Evolutionary conservation across 1,140 invertebrate species (phyloP).

Genomic region (Hycleus phaleratus): DNA sequence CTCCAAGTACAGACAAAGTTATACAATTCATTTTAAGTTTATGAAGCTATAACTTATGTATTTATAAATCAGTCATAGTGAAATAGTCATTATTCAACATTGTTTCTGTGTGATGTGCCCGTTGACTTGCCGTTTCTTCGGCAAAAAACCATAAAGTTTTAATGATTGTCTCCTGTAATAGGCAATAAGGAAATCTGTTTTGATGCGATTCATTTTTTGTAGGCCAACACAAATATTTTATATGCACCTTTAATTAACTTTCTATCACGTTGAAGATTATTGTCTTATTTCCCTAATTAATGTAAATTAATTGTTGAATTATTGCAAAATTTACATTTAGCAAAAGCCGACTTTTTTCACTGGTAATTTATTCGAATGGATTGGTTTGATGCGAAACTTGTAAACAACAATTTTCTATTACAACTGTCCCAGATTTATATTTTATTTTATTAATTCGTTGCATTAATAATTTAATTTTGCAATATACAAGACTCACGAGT

Average conservation of each 20-base stretch:
- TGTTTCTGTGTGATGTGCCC: conserved; percentile 31
- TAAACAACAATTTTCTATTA: conserved; percentile 2
- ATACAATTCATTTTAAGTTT: conserved; percentile 28
- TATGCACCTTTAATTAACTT: conserved; percentile 1
- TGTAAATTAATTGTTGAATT: too few relatives aligned
- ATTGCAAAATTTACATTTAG: too few relatives aligned
- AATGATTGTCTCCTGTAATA: conserved; percentile 5
- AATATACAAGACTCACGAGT: too few relatives aligned
- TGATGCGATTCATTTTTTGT: background rate
- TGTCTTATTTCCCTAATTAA: conserved; percentile 1
- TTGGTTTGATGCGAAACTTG: too few relatives aligned
- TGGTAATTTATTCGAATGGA: too few relatives aligned
- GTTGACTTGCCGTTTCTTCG: conserved; percentile 17
- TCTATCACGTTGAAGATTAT: conserved; percentile 4
- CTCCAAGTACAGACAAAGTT: conserved; percentile 22
- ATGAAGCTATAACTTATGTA: conserved; percentile 27
- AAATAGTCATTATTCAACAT: conserved; percentile 32
- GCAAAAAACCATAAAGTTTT: conserved; percentile 12
- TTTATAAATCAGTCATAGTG: conserved; percentile 29
- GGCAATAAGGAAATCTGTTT: conserved; percentile 22
- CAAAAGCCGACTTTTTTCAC: too few relatives aligned
- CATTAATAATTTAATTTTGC: too few relatives aligned
- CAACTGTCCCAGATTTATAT: background rate
- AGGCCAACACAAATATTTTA: background rate
- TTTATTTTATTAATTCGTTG: too few relatives aligned